Base-by-base conservation (phyloP, 1,140 invertebrate genomes). In the Adelges cooleyi region DNA sequence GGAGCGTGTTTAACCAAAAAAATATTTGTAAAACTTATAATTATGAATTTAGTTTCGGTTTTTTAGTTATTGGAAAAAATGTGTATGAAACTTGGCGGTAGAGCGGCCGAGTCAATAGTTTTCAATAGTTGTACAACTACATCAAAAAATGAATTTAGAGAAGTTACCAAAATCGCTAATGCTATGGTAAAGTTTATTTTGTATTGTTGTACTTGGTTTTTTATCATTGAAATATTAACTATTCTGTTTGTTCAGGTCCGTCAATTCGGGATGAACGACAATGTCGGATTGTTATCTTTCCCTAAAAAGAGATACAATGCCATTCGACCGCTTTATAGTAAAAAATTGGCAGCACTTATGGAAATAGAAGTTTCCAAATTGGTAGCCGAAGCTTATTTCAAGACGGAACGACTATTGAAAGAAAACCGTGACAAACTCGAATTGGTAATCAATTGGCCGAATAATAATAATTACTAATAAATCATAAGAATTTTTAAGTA, bases 81-180 rank as follows among this genome's bases (percentile, higher is more conserved):
- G 89, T 95, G 92, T 72, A 93, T 96, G 87, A 85, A 88, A 20
- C 76, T 98, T 17, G 95, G 93, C 10, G 95, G 95, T 0, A 77
- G 95, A 42, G 93, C 87, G 0, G 92, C 95, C 0, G 95, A 98
- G 75, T 85, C 85, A 59, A 74, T 98, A 50, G 85, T 82, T 2
- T 98, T 98, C 72, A 92, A 95, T 70, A 80, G 82, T 33, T 85
- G 94, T 3, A 94, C 94, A 1, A 94, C 92, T 42, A 92, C 92
- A 1, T 94, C 94, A 0, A 85, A 96, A 76, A 92, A 96, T 75
- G 95, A 99, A 75, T 78, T 99, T 25, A 83, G 95, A 69, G 95
- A 92, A 78, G 91, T 96, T 17, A 97, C 92, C 0, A 91, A 95
- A 75, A 90, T 96, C 72, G 95, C 96, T 0, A 97, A 96, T 74